Evolutionary conservation across 2,797 vertebrate genomes (phyloP).

Genomic region (Pteropus rufus): DNA sequence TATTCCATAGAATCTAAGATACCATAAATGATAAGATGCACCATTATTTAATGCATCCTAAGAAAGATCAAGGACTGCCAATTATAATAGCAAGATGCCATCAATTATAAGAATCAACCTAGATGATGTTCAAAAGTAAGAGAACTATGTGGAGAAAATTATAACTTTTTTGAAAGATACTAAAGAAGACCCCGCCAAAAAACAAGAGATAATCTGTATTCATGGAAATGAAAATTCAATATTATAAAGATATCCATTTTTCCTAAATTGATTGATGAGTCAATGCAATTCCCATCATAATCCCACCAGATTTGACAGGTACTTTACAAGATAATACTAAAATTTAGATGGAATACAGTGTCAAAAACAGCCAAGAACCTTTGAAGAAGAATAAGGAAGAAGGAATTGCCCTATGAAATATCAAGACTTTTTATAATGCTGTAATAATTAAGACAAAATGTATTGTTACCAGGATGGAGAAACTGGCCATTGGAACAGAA

Average conservation of each 20-base stretch:
- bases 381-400: background rate
- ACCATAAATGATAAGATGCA: background rate
- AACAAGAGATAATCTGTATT: background rate
- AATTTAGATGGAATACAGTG: background rate
- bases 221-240: background rate
- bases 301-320: background rate
- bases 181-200: background rate
- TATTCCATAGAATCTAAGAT: background rate
- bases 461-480: background rate
- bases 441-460: background rate
- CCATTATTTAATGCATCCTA: background rate
- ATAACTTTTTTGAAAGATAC: background rate
- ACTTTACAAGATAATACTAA: background rate
- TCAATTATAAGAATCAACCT: background rate
- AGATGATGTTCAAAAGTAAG: background rate
- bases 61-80: background rate
- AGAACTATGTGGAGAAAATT: background rate
- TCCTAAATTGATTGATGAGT: background rate
- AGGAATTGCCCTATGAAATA: background rate
- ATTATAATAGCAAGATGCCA: background rate
- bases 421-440: background rate
- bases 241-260: background rate
- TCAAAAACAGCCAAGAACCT: background rate
- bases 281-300: background rate
- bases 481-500: background rate